phyloP scores from a whole-genome alignment of 1,140 invertebrate species.

The Bombyx mandarina region DNA sequence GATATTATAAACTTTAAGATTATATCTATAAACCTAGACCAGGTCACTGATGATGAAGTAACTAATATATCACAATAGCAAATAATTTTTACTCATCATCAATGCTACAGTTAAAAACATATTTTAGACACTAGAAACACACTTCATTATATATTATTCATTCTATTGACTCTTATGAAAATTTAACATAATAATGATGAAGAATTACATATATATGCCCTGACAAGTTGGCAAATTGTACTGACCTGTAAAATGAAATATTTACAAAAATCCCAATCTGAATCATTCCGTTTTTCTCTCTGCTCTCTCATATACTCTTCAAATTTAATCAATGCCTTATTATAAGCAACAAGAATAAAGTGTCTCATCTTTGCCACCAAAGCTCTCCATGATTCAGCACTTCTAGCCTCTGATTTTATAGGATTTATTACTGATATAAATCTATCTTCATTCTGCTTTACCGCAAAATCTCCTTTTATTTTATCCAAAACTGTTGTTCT shows the following conservation, averaged over 20 bases:
- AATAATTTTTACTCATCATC: too few relatives aligned
- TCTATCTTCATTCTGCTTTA: constrained; percentile 86
- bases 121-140: too few relatives aligned
- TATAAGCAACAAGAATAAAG: constrained; percentile 90
- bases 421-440: constrained; percentile 94
- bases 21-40: too few relatives aligned
- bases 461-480: constrained; percentile 93
- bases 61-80: too few relatives aligned
- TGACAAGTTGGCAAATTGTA: constrained; percentile 4
- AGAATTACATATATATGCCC: constrained; percentile 76
- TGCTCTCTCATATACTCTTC: constrained; percentile 93
- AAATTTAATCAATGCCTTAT: constrained; percentile 86
- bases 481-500: constrained; percentile 95
- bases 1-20: background rate
- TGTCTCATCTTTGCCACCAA: constrained; percentile 86
- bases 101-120: too few relatives aligned
- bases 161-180: too few relatives aligned
- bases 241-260: constrained; percentile 93
- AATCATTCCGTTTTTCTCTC: constrained; percentile 90
- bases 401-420: constrained; percentile 88
- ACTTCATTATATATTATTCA: too few relatives aligned
- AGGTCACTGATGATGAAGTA: too few relatives aligned
- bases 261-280: constrained; percentile 93
- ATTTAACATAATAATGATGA: too few relatives aligned
- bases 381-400: constrained; percentile 90